A percentile compares a stretch with the other conserved stretches of the same genome.
Evolutionary conservation across 1,140 invertebrate species (phyloP).

Genomic region (Fopius arisanus): DNA sequence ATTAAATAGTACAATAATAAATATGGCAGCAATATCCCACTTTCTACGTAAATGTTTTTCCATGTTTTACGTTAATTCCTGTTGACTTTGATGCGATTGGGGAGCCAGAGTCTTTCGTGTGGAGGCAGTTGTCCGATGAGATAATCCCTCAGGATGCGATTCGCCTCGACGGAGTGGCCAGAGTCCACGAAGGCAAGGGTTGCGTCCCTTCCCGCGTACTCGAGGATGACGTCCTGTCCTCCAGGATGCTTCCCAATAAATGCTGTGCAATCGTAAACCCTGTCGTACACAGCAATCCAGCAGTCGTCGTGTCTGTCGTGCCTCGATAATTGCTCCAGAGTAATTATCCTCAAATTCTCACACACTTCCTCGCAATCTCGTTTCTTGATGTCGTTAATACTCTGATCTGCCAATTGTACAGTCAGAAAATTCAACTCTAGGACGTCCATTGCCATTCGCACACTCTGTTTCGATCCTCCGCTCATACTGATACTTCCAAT

Average conservation of each 20-base stretch:
- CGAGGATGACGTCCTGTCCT: constrained; percentile 82
- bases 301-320: constrained; percentile 73
- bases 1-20: too few relatives aligned
- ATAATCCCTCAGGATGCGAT: constrained; percentile 70
- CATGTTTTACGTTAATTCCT: too few relatives aligned
- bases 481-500: too few relatives aligned
- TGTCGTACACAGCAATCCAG: constrained; percentile 78
- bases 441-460: too few relatives aligned
- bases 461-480: too few relatives aligned
- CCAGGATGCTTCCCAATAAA: constrained; percentile 85
- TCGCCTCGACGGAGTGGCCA: constrained; percentile 76
- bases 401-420: not conserved
- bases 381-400: not conserved
- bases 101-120: constrained; percentile 72
- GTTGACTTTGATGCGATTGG: constrained; percentile 58
- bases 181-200: constrained; percentile 83
- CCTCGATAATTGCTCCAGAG: constrained; percentile 70
- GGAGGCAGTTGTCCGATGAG: constrained; percentile 77
- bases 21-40: too few relatives aligned
- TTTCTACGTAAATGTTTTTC: too few relatives aligned
- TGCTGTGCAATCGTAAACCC: constrained; percentile 78
- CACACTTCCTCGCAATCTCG: not conserved
- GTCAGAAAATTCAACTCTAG: too few relatives aligned
- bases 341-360: constrained; percentile 52
- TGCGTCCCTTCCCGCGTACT: constrained; percentile 87